A percentile compares a stretch with the other conserved stretches of the same genome.
phyloP scores from a whole-genome alignment of 2,797 vertebrate genomes.

The Coregonus sp. region DNA sequence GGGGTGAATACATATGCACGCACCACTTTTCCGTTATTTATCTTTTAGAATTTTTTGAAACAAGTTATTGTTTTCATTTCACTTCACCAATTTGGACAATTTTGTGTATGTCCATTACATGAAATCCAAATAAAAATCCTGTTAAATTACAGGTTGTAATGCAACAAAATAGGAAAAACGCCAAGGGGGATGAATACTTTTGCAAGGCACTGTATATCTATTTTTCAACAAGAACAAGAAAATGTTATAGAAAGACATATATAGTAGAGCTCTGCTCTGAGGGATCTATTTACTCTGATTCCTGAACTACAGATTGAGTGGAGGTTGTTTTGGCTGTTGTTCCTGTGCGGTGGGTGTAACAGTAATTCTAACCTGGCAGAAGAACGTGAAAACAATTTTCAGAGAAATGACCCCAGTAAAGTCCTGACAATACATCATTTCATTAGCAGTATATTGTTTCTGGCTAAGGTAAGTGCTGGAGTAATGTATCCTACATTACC shows the following conservation, averaged over 20 bases:
- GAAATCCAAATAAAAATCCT: too few relatives aligned
- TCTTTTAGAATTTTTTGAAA: too few relatives aligned
- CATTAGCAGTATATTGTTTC: conserved; percentile 50
- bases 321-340: conserved; percentile 37
- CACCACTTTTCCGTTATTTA: too few relatives aligned
- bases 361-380: conserved; percentile 32
- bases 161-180: too few relatives aligned
- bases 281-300: background rate
- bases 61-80: too few relatives aligned
- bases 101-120: too few relatives aligned
- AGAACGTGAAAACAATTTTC: conserved; percentile 26
- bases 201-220: too few relatives aligned
- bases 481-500: conserved; percentile 35
- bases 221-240: background rate
- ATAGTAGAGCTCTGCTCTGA: background rate
- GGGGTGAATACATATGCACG: too few relatives aligned
- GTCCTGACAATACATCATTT: conserved; percentile 42
- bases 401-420: conserved; percentile 24
- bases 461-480: conserved; percentile 24
- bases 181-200: too few relatives aligned
- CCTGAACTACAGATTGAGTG: conserved; percentile 10
- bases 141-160: too few relatives aligned
- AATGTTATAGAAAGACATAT: too few relatives aligned
- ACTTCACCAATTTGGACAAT: too few relatives aligned
- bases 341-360: conserved; percentile 28